These are phyloP conservation scores for Eupithecia exiguata DNA, from an alignment of 2,888 invertebrate genomes.

Conservation along the genomic window DNA sequence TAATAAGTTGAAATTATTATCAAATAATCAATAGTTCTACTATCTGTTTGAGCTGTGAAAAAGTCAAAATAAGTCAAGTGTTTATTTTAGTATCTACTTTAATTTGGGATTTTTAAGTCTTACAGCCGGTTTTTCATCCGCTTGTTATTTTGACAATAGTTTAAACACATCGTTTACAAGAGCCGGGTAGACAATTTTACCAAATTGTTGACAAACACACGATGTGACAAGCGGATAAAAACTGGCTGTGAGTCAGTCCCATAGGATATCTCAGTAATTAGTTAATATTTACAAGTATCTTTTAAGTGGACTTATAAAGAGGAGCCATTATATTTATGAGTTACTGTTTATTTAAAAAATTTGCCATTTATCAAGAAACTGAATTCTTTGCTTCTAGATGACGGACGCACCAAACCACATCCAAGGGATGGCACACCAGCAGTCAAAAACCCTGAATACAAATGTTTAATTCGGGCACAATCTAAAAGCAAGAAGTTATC, in stretches of 20 bases:
- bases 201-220: too few relatives aligned
- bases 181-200: too few relatives aligned
- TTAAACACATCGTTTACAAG: too few relatives aligned
- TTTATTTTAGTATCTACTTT: too few relatives aligned
- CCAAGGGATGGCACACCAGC: constrained; percentile 86
- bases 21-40: not conserved
- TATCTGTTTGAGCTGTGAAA: not conserved
- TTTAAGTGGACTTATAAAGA: too few relatives aligned
- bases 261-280: too few relatives aligned
- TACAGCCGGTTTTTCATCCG: too few relatives aligned
- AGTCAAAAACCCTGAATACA: constrained; percentile 73
- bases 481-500: constrained; percentile 91
- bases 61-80: not conserved
- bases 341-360: not conserved
- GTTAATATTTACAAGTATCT: too few relatives aligned
- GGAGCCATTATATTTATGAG: not conserved
- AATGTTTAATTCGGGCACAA: constrained; percentile 93
- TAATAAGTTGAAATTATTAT: not conserved
- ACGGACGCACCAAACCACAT: constrained; percentile 90
- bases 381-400: constrained; percentile 80
- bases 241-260: too few relatives aligned
- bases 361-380: not conserved
- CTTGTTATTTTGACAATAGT: too few relatives aligned
- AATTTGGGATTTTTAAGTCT: too few relatives aligned
- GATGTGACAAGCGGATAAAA: too few relatives aligned